Evolutionary conservation across 2,113 vertebrate species (phyloP), one percentile per base, ranked within the genome.

Genomic region (Helogale parvula): DNA sequence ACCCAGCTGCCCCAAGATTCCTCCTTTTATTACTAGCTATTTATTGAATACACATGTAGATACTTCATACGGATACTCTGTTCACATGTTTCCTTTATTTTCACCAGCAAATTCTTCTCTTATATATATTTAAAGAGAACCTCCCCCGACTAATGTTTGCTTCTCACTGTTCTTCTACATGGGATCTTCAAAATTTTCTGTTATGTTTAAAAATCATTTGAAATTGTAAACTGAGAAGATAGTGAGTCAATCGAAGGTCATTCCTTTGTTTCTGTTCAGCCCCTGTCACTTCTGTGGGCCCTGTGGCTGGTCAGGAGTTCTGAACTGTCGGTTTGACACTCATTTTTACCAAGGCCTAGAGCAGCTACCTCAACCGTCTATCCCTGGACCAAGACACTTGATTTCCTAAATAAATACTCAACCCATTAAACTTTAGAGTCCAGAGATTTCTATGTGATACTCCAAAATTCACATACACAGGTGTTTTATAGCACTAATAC

Each of bases 291-390:
- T 27, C n/a, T 57, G 29, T 33, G 9, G 13, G 57, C 13, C 19
- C 29, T 6, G 47, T 7, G 2, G 12, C 29, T 38, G 1, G 33
- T n/a, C 19, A 9, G 85, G 47, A 60, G 23, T 52, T 85, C 25
- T 5, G 16, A 38, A n/a, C 15, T 23, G 2, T 66, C 25, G 15
- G n/a, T 33, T 47, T 16, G 23, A 25, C 11, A 3, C 31, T 57
- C n/a, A 5, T 19, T 35, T 25, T 71, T n/a, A 21, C 1, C 9
- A 11, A 16, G 6, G 5, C 10, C 9, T 79, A 0, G 1, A 57
- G 35, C 35, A 57, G 10, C 35, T 10, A 3, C 29, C 10, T 35
- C 21, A 5, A 21, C 17, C 31, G 23, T n/a, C n/a, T 35, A 35
- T 21, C 47, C 47, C 47, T 71, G 45, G 50, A 77, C 19, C 50